Evolutionary conservation across 2,797 vertebrate species (phyloP), one percentile per base, ranked within the genome.

Genomic region (Labroides dimidiatus): DNA sequence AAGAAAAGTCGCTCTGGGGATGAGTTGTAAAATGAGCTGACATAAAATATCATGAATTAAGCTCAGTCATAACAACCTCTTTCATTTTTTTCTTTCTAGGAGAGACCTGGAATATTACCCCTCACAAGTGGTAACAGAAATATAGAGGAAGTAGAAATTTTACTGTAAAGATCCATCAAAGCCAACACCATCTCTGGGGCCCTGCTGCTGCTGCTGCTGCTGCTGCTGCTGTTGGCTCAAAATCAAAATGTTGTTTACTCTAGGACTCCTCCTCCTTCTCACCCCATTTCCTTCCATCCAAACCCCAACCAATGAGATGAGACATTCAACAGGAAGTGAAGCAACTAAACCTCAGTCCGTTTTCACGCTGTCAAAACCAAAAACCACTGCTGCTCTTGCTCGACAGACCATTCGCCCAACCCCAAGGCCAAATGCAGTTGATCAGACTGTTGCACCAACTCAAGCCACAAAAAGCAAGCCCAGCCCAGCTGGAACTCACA

Each of bases 171-270:
- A 75, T 72, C 60, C 44, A 81, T 53, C 57, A 80, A 84, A 84
- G 59, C 74, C 68, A 56, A 54, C 53, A 70, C 52, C 58, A 63
- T 73, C 41, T 72, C 73, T 77, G 79, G 80, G n/a, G n/a, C n/a
- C n/a, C 72, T 60, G 41, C 75, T 64, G 43, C 74, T 68, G 30
- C 30, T 68, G 30, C 30, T 75, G 39, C 72, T 60, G 41, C 75
- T 64, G 43, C 74, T 68, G 30, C 30, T 68, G 30, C 30, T 75
- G 39, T 64, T 68, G 70, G 67, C 66, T 80, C 70, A 91, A 91
- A 83, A 95, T 95, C 70, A 91, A 91, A 82, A 95, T 95, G 94
- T 30, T 94, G 62, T 89, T 94, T 87, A 88, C 81, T 73, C 27
- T 94, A 42, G 84, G 87, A 72, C 84, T 94, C 83, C 69, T 94